phyloP scores from a whole-genome alignment of 2,113 vertebrate species.

The Cyanoderma ruficeps region DNA sequence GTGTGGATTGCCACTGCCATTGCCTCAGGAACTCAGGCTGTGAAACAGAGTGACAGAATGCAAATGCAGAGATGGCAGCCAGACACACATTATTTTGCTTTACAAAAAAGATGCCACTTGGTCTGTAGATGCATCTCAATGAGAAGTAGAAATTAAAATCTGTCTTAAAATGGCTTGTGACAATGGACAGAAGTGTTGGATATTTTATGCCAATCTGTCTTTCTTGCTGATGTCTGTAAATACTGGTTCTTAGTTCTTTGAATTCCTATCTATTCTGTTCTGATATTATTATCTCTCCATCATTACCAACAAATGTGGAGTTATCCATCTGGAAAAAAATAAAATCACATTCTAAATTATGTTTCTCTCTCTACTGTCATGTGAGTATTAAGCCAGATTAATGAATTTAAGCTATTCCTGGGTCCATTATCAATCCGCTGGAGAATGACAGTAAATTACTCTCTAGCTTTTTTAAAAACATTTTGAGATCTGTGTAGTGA shows the following conservation, averaged over 20 bases:
- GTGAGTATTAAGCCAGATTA: neutral
- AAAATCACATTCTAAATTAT: neutral
- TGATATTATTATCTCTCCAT: neutral
- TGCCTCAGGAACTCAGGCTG: neutral
- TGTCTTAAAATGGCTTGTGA: neutral
- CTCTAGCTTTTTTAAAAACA: neutral
- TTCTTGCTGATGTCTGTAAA: neutral
- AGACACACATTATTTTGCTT: neutral
- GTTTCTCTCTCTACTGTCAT: neutral
- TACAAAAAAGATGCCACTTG: neutral
- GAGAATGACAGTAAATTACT: neutral
- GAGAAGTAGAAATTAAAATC: neutral
- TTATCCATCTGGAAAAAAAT: neutral
- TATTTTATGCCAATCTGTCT: neutral
- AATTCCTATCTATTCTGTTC: neutral
- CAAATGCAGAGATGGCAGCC: neutral
- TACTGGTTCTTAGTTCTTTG: neutral
- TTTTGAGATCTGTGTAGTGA: neutral
- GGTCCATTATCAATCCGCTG: neutral
- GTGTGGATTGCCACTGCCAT: neutral
- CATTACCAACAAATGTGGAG: neutral
- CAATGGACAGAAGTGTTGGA: neutral
- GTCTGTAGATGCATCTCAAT: neutral
- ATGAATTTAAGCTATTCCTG: neutral
- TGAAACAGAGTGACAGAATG: neutral